These are phyloP conservation scores for Scaptomyza pallida DNA, from an alignment of 1,140 invertebrate species.

Conservation along the genomic window DNA sequence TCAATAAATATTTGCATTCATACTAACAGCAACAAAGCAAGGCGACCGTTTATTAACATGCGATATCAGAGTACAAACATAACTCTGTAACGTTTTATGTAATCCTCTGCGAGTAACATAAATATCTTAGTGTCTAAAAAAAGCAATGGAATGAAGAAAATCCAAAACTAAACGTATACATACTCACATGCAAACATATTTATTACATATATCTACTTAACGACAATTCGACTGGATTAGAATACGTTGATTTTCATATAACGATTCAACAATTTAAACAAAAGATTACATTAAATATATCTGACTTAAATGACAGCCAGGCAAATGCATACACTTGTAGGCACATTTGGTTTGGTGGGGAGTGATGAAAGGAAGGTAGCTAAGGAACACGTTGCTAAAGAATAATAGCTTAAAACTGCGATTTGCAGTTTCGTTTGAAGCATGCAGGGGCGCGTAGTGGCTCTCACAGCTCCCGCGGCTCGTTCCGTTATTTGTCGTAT, in stretches of 20 bases:
- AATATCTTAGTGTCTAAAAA: not conserved
- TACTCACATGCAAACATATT: not conserved
- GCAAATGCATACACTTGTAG: conserved; percentile 2
- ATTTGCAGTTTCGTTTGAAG: not conserved
- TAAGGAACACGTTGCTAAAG: conserved; percentile 15
- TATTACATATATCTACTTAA: not conserved
- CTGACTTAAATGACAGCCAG: not conserved
- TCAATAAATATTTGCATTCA: too few relatives aligned
- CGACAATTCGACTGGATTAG: not conserved
- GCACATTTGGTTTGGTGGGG: not conserved
- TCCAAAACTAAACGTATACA: not conserved
- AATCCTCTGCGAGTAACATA: too few relatives aligned
- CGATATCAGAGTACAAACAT: too few relatives aligned
- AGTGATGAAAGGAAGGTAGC: not conserved
- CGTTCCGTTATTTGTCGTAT: too few relatives aligned
- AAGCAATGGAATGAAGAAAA: not conserved
- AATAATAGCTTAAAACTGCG: conserved; percentile 49
- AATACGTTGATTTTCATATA: not conserved
- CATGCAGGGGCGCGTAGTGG: conserved; percentile 11
- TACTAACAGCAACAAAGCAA: too few relatives aligned
- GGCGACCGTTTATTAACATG: too few relatives aligned
- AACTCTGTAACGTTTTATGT: too few relatives aligned
- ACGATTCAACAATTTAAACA: conserved; percentile 18
- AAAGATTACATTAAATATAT: conserved; percentile 48
- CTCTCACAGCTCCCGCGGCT: too few relatives aligned